Base-by-base conservation (phyloP, 2,888 invertebrate genomes). In the Parascotia fuliginaria region DNA sequence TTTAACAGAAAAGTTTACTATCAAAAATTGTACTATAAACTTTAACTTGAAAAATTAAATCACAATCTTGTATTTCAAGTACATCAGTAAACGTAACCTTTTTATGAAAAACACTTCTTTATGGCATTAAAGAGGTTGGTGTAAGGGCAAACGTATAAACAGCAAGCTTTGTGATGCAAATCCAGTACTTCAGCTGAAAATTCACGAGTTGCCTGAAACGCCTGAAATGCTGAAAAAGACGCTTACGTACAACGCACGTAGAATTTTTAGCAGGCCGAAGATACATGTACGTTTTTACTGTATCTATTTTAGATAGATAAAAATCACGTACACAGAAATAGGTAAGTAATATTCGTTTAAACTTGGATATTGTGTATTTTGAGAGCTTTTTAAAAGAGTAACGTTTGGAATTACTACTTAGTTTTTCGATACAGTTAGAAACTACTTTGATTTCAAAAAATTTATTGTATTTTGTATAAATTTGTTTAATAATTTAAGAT, bases 131-230 rank as follows among this genome's bases (percentile, higher is more conserved):
- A 54, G 43, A 33, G 48, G 38, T 45, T 48, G 45, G 36, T 12
- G 29, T 41, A 45, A 42, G 40, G 33, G 42, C 36, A 48, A 53
- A 58, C 52, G 53, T 46, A 59, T 60, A 68, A 66, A 68, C 62
- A 66, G 50, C 40, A 41, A n/a, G 47, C 70, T 68, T 68, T 75
- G 70, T 75, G 65, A 75, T 75, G 75, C 72, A 75, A 75, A 74
- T 74, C 66, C 52, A 60, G 55, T 60, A 67, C 72, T 73, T 74
- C 62, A 62, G 60, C 74, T 69, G 66, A 73, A 75, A 72, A 69
- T 71, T 69, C 66, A 56, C 59, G 60, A 58, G 51, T 41, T 42
- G 24, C 24, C 31, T 41, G 31, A 37, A 63, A 57, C 60, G 61
- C 46, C 58, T 65, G 66, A 65, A 65, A 65, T 42, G 72, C 60